Evolutionary conservation across 2,113 vertebrate species (phyloP), one percentile per base, ranked within the genome.

Genomic region (Ceuthmochares aereus): DNA sequence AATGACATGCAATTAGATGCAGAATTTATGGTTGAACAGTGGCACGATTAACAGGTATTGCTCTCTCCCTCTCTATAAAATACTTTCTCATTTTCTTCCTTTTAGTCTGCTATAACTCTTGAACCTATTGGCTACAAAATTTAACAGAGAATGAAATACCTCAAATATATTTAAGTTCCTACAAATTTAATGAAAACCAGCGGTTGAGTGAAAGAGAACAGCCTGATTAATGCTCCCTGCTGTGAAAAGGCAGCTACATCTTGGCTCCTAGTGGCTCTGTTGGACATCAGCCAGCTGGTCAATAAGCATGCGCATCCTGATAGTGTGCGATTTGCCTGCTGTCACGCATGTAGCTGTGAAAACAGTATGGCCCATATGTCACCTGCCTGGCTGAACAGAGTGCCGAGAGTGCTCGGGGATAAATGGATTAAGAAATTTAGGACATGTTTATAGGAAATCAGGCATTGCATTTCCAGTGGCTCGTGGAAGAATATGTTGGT

Each of bases 301-400:
- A 88, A 10, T 32, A 67, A 85, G 32, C 15, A 4, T 0, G 0
- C 1, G 6, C n/a, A 36, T 42, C 59, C 82, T 42, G 18, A 30
- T 40, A 40, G 40, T 40, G 40, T 40, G 5, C 0, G 0, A 21
- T 60, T 0, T 0, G 12, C 56, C 78, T 56, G 36, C 49, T 1
- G 0, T 54, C 49, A 36, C 43, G 42, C 67, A 21, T 23, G 51
- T 43, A 49, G 83, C 54, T 36, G 40, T 36, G 83, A 34, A 78
- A 88, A 21, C 10, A 5, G 62, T 49, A 9, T 29, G 59, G 59
- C 36, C 83, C 85, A 59, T 66, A 80, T 94, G 88, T 73, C 67
- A 32, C 21, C 73, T 32, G 59, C 90, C 83, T 95, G 85, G 13
- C 54, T 86, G 27, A 64, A 34, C 55, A 69, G 49, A 60, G n/a